Percentiles rank a stretch among this genome's conserved stretches.
These are phyloP conservation scores for Hirtodrosophila duncani DNA, from an alignment of 2,888 invertebrate genomes.

Conservation along the genomic window DNA sequence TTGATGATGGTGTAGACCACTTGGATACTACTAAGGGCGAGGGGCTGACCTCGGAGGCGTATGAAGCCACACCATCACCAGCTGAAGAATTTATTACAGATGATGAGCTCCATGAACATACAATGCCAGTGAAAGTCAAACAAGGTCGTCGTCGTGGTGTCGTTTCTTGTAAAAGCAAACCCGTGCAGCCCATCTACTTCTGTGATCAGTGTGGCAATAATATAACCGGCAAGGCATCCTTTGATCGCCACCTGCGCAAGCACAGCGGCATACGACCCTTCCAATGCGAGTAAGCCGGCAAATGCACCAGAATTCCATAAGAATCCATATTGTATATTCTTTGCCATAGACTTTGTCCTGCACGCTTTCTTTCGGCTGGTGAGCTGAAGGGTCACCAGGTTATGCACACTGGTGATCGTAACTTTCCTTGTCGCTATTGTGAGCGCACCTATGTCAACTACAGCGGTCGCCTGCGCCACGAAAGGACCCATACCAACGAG, in stretches of 20 bases:
- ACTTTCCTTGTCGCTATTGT: constrained; percentile 67
- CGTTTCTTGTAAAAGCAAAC: constrained; percentile 24
- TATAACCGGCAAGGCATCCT: constrained; percentile 67
- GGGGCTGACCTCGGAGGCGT: constrained; percentile 8
- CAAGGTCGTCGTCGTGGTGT: constrained; percentile 6
- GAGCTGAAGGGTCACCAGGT: constrained; percentile 72
- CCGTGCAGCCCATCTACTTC: constrained; percentile 52
- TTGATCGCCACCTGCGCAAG: constrained; percentile 66
- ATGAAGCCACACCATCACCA: not conserved
- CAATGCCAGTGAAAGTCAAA: constrained; percentile 7
- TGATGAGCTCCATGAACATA: constrained; percentile 11
- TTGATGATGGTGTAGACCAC: constrained; percentile 44
- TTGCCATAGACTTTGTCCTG: constrained; percentile 58
- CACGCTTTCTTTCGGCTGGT: constrained; percentile 68
- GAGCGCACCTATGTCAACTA: constrained; percentile 68
- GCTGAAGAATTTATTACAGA: not conserved
- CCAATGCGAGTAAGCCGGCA: constrained; percentile 68
- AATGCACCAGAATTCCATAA: not conserved
- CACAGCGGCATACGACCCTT: constrained; percentile 72
- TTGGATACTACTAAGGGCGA: constrained; percentile 29
- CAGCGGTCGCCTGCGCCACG: constrained; percentile 69
- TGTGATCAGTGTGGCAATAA: constrained; percentile 73
- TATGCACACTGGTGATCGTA: constrained; percentile 68
- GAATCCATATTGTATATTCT: not conserved
- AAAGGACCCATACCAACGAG: constrained; percentile 72